Evolutionary conservation across 2,888 invertebrate genomes (phyloP).

Genomic region (Tenthredo notha): DNA sequence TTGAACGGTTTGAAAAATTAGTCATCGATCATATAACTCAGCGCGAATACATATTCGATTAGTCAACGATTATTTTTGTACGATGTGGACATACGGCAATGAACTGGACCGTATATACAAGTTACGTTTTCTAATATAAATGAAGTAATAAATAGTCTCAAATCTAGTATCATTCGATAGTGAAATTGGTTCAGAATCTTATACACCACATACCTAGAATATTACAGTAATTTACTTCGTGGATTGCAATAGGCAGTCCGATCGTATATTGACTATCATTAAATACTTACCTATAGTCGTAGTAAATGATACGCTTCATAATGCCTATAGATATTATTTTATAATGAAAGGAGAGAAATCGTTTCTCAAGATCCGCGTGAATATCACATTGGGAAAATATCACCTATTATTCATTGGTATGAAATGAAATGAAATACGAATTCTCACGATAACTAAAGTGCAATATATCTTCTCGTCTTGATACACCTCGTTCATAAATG

Average conservation of each 20-base stretch:
- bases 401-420: background rate
- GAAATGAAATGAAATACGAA: background rate
- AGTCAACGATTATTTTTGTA: conserved; percentile 23
- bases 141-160: background rate
- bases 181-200: background rate
- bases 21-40: conserved; percentile 14
- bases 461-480: no score
- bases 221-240: conserved; percentile 18
- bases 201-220: background rate
- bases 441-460: background rate
- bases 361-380: background rate
- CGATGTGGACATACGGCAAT: background rate
- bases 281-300: background rate
- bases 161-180: background rate
- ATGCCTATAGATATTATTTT: background rate
- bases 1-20: conserved; percentile 11
- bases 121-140: background rate
- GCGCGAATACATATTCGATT: conserved; percentile 19
- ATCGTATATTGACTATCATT: background rate
- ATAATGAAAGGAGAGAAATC: background rate
- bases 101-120: background rate
- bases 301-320: background rate
- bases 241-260: background rate
- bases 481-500: background rate
- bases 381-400: background rate